A percentile compares a stretch with the other conserved stretches of the same genome.
Conservation (phyloP, 2,113 vertebrate species). For the Rhynchopsitta pachyrhyncha region DNA sequence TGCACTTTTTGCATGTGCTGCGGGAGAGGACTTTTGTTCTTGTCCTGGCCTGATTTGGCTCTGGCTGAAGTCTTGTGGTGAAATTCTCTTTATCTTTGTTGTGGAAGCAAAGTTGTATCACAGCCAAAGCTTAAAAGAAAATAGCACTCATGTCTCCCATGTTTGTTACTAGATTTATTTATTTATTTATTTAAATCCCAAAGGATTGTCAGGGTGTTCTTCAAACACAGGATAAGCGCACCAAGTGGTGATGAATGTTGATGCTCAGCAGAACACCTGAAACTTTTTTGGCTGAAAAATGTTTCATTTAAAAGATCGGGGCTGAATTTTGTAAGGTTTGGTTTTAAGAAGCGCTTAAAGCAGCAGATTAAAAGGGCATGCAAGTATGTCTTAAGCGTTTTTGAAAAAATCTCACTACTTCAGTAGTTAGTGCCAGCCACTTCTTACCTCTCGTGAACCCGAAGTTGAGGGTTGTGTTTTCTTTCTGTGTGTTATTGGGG, state of each 20-base stretch:
- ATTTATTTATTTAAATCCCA: background rate
- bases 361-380: background rate
- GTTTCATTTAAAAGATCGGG: background rate
- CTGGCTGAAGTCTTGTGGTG: background rate
- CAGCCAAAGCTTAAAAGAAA: background rate
- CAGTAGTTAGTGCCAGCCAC: background rate
- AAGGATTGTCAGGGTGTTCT: background rate
- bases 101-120: background rate
- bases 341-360: background rate
- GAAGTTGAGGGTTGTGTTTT: background rate
- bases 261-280: background rate
- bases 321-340: background rate
- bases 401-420: background rate
- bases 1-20: background rate
- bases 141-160: background rate
- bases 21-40: background rate
- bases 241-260: background rate
- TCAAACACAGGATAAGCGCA: accelerated
- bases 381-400: background rate
- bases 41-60: background rate
- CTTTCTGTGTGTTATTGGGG: background rate
- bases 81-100: background rate
- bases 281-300: background rate
- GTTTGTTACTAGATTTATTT: background rate
- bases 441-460: background rate